Percentiles rank a stretch among this genome's conserved stretches.
phyloP scores from a whole-genome alignment of 2,888 invertebrate species.

The Eilema sororculum region DNA sequence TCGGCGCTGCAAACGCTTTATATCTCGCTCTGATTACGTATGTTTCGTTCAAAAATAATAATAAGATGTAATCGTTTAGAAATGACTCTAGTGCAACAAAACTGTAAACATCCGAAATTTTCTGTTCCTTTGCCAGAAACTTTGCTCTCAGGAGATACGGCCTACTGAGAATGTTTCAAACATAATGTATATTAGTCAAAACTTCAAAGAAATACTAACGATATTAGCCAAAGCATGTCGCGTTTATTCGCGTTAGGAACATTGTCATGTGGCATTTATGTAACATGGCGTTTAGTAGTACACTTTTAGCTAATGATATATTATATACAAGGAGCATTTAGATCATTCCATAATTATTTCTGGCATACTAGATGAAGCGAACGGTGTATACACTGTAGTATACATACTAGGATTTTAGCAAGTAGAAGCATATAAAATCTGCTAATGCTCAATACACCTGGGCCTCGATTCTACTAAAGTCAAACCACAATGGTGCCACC shows the following conservation, averaged over 20 bases:
- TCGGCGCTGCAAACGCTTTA: too few species aligned
- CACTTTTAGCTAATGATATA: background rate
- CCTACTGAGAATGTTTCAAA: background rate
- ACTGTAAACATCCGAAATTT: background rate
- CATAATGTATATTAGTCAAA: background rate
- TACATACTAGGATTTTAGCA: background rate
- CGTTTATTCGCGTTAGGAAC: background rate
- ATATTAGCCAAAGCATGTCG: background rate
- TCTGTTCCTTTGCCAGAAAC: background rate
- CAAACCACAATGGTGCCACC: too few species aligned
- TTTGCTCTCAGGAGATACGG: background rate
- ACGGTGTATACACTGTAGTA: background rate
- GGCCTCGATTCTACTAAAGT: too few species aligned
- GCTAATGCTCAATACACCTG: background rate
- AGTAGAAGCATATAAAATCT: background rate
- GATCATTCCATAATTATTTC: background rate
- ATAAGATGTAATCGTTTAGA: background rate
- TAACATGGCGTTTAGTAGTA: background rate
- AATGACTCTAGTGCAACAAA: background rate
- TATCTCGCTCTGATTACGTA: too few species aligned
- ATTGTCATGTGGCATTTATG: background rate
- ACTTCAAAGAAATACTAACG: background rate
- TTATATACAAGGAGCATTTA: background rate
- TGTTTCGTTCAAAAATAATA: too few species aligned
- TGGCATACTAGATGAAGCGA: background rate